Conservation (phyloP, 2,888 invertebrate species). For the Tridacna crocea region DNA sequence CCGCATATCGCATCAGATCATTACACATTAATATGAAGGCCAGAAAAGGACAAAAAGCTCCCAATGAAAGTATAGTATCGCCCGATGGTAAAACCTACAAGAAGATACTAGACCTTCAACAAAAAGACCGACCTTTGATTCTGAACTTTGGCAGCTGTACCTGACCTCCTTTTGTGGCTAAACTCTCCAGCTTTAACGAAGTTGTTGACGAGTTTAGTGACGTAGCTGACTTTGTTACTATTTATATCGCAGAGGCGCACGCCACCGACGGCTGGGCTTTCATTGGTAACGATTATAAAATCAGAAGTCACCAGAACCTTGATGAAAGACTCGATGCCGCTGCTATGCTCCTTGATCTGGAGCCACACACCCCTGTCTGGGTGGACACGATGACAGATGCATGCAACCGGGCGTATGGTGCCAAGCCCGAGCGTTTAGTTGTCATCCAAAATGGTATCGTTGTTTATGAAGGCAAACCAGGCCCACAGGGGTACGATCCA, state of each 20-base stretch:
- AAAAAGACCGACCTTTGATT: slow-evolving; percentile 17
- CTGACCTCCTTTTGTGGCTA: slow-evolving; percentile 23
- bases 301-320: not conserved
- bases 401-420: slow-evolving; percentile 8
- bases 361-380: slow-evolving; percentile 11
- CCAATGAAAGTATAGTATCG: slow-evolving; percentile 11
- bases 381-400: slow-evolving; percentile 19
- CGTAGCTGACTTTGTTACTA: slow-evolving; percentile 18
- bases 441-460: slow-evolving; percentile 13
- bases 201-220: slow-evolving; percentile 24
- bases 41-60: not conserved
- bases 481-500: slow-evolving; percentile 4
- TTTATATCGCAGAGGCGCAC: slow-evolving; percentile 17
- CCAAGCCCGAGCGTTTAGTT: slow-evolving; percentile 8
- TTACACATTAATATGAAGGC: not conserved
- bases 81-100: slow-evolving; percentile 17
- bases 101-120: slow-evolving; percentile 8
- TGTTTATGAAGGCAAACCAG: slow-evolving; percentile 5
- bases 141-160: slow-evolving; percentile 23
- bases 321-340: slow-evolving; percentile 22
- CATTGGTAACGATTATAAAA: not conserved
- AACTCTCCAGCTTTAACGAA: slow-evolving; percentile 21
- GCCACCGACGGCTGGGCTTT: slow-evolving; percentile 15
- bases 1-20: no score
- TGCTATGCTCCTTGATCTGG: slow-evolving; percentile 12